phyloP scores from a whole-genome alignment of 1,140 invertebrate species.

The Orussus abietinus region DNA sequence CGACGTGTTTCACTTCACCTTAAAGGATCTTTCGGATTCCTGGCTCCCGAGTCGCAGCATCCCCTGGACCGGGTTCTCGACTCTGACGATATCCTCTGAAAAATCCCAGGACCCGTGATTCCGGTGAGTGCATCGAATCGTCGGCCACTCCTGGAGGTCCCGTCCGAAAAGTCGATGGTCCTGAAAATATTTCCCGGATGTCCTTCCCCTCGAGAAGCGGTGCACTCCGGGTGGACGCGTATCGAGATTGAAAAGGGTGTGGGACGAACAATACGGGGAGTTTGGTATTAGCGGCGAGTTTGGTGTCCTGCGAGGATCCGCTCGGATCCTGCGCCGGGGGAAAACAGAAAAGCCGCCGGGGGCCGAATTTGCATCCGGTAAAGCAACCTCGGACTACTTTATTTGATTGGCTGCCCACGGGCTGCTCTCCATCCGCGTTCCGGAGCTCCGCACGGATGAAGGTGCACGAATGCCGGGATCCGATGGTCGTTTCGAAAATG shows the following conservation, averaged over 20 bases:
- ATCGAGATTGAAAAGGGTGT: constrained; percentile 14
- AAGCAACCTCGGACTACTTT: constrained; percentile 41
- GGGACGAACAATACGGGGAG: constrained; percentile 9
- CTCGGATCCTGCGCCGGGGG: constrained; percentile 5
- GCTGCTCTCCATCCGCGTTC: constrained; percentile 24
- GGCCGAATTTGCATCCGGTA: constrained; percentile 36
- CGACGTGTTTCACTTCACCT: too few relatives aligned
- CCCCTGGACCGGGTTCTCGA: too few relatives aligned
- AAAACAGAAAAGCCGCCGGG: constrained; percentile 30
- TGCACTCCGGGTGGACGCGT: constrained; percentile 12
- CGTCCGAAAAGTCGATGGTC: constrained; percentile 3
- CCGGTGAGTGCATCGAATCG: too few relatives aligned
- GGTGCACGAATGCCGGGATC: too few relatives aligned
- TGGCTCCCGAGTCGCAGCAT: too few relatives aligned
- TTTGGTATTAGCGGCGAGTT: constrained; percentile 10
- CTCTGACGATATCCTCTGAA: too few relatives aligned
- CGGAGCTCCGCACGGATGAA: too few relatives aligned
- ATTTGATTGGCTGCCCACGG: constrained; percentile 41
- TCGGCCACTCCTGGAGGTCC: too few relatives aligned
- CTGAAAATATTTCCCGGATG: background rate
- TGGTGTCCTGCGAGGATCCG: constrained; percentile 19
- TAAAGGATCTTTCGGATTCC: too few relatives aligned
- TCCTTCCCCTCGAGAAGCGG: too few relatives aligned
- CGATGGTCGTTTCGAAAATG: too few relatives aligned
- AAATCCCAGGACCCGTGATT: too few relatives aligned